Conservation (phyloP, 2,797 vertebrate genomes). For the Lepidocolaptes lacrymiger region DNA sequence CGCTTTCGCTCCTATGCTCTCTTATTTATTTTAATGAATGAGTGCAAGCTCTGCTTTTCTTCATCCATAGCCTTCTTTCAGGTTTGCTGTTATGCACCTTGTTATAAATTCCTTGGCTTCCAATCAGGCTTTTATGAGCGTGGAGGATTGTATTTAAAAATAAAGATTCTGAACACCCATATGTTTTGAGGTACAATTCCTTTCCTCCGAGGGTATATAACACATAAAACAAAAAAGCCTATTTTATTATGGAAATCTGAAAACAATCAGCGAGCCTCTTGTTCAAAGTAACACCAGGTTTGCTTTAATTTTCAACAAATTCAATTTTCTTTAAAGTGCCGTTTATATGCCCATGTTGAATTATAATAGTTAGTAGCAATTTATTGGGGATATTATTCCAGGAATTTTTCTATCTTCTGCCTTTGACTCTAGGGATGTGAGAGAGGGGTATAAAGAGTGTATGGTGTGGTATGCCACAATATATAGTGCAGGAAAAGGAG, state of each 20-base stretch:
- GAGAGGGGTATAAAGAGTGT: neutral
- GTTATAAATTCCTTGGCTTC: conserved; percentile 56
- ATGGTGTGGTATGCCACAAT: neutral
- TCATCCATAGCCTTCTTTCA: conserved; percentile 14
- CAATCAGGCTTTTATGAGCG: conserved; percentile 53
- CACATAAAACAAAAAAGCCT: conserved; percentile 65
- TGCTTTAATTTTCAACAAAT: conserved; percentile 73
- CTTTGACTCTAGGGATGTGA: neutral
- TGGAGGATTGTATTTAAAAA: conserved; percentile 58
- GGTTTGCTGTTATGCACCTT: conserved; percentile 19
- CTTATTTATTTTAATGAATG: conserved; percentile 13
- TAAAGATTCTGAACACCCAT: conserved; percentile 57
- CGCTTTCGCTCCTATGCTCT: neutral
- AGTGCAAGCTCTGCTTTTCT: neutral
- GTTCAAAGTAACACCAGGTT: conserved; percentile 66
- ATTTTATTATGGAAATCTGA: conserved; percentile 70
- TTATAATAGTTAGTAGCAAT: conserved; percentile 62
- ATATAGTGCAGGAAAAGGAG: neutral
- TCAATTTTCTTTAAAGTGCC: conserved; percentile 70
- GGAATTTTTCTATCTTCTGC: conserved; percentile 63
- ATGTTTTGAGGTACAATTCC: conserved; percentile 63
- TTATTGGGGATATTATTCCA: conserved; percentile 62
- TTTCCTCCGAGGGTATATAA: conserved; percentile 71
- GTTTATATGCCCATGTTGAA: conserved; percentile 59
- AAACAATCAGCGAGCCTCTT: conserved; percentile 64